A percentile compares a stretch with the other conserved stretches of the same genome.
These are phyloP conservation scores for Macropodus opercularis DNA, from an alignment of 2,797 vertebrate species.

Conservation along the genomic window DNA sequence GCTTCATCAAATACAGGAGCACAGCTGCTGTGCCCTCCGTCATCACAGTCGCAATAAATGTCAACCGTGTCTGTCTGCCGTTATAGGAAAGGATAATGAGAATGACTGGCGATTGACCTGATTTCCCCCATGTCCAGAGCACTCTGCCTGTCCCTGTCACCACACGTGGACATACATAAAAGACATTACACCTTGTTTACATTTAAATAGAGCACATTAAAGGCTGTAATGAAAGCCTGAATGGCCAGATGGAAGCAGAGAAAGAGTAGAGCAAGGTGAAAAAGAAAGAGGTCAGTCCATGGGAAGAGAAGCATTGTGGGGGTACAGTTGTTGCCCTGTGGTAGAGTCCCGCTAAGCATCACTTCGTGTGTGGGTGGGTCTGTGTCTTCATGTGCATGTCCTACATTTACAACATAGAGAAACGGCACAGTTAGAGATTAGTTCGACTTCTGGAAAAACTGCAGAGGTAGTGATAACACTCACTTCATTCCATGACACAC, in stretches of 20 bases:
- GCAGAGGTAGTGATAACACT: constrained; percentile 31
- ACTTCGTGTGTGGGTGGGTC: constrained; percentile 10
- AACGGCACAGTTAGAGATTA: constrained; percentile 7
- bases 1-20: constrained; percentile 33
- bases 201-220: constrained; percentile 36
- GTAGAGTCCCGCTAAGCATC: constrained; percentile 22
- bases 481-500: constrained; percentile 44
- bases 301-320: constrained; percentile 37
- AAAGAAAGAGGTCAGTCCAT: constrained; percentile 57
- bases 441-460: constrained; percentile 19
- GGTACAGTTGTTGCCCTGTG: constrained; percentile 21
- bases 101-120: constrained; percentile 63
- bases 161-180: constrained; percentile 53
- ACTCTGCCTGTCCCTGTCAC: constrained; percentile 29
- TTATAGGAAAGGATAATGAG: constrained; percentile 52
- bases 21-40: constrained; percentile 17
- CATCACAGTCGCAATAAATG: constrained; percentile 49
- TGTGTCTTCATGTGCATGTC: constrained; percentile 3
- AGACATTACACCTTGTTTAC: constrained; percentile 60
- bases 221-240: constrained; percentile 33
- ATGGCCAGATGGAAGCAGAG: constrained; percentile 29
- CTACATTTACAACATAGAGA: constrained; percentile 13
- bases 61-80: constrained; percentile 41
- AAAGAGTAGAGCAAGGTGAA: constrained; percentile 22
- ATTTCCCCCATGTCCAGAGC: constrained; percentile 49